Evolutionary conservation across 2,113 vertebrate species (phyloP), one percentile per base, ranked within the genome.

Genomic region (Chaenogobius annularis): DNA sequence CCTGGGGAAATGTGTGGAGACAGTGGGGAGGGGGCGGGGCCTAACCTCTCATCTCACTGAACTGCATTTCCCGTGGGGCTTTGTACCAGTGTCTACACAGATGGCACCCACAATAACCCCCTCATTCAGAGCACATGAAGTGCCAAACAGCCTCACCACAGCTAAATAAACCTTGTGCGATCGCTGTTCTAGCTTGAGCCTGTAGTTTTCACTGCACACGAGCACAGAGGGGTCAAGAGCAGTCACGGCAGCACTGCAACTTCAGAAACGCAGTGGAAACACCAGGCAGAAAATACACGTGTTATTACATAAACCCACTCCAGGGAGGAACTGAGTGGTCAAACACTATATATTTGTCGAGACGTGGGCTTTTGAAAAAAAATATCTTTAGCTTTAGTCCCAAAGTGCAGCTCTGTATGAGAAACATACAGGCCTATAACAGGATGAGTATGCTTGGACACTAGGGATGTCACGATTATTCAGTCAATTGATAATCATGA

Each of bases 21-120:
- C 6, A 50, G 64, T 26, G 50, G 47, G 61, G 66, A 46, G 68
- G 35, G 17, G 37, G 62, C 20, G 13, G 37, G 26, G 26, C n/a
- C 22, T 31, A 59, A 12, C 56, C 56, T 19, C 8, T 46, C 13
- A 35, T 43, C 14, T 67, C 64, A 50, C 63, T 44, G 77, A 79
- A 88, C 85, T 83, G 76, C 82, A 85, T 88, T 81, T 88, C 90
- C 90, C 90, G 87, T 73, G 85, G 84, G 87, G 31, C 83, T 74
- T 71, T 79, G 78, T 69, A 80, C 67, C 75, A 75, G 71, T 55
- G n/a, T 78, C 63, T 72, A 75, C 85, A 86, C 88, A 90, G 85
- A 90, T 86, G 87, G 82, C 64, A 85, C 74, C 79, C 78, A 65
- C 69, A 17, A 66, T 80, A 56, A 69, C 71, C 50, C 62, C 48